Conservation (phyloP, 2,888 invertebrate genomes). For the Villa cingulata region DNA sequence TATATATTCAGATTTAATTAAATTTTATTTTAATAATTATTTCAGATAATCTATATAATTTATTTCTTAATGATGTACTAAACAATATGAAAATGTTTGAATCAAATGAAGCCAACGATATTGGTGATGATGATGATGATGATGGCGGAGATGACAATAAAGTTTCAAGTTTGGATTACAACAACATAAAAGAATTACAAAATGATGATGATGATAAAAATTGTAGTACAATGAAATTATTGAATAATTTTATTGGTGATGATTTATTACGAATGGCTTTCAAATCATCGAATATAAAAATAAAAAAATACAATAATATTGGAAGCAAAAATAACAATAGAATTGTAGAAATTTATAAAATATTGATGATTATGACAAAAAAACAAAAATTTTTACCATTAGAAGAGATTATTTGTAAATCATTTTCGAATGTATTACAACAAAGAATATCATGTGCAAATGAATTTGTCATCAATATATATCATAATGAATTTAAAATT, state of each 20-base stretch:
- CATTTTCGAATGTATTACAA: conserved; percentile 34
- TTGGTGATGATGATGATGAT: neutral
- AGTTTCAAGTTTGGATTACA: too few species aligned
- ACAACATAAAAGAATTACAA: neutral
- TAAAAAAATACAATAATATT: neutral
- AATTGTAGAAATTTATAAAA: conserved; percentile 15
- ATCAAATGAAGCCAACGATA: neutral
- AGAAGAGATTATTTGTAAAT: conserved; percentile 33
- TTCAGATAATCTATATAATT: conserved; percentile 22
- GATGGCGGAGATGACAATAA: too few species aligned
- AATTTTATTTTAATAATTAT: conserved; percentile 7
- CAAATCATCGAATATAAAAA: conserved; percentile 12
- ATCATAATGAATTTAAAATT: conserved; percentile 37
- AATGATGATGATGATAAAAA: neutral
- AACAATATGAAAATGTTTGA: conserved; percentile 13
- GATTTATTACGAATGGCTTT: conserved; percentile 24
- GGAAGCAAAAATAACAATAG: conserved; percentile 1
- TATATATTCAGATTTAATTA: too few species aligned
- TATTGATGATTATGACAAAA: too few species aligned
- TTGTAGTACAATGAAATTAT: neutral
- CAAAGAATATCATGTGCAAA: conserved; percentile 34
- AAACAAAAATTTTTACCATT: conserved; percentile 35
- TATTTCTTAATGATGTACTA: conserved; percentile 20
- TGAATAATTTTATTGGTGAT: conserved; percentile 15
- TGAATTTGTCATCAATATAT: conserved; percentile 37